A percentile compares a stretch with the other conserved stretches of the same genome.
Evolutionary conservation across 2,113 vertebrate genomes (phyloP).

Genomic region (Pteruthius melanotis): DNA sequence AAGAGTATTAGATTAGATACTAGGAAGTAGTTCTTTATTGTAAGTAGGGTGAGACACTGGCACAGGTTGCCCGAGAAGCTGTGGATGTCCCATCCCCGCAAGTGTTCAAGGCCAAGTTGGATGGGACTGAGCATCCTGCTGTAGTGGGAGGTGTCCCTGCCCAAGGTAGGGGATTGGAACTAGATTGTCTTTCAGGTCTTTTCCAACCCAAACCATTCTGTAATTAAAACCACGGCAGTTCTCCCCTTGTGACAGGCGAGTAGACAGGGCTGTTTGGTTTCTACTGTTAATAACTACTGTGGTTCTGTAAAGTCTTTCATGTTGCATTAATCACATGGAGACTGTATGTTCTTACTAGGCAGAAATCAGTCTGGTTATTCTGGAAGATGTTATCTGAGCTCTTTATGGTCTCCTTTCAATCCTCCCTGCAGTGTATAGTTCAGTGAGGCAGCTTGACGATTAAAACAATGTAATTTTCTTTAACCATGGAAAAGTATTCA

Average conservation of each 20-base stretch:
- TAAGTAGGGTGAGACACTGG: not conserved
- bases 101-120: not conserved
- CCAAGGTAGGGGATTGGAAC: not conserved
- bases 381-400: not conserved
- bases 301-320: not conserved
- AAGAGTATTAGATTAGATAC: not conserved
- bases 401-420: not conserved
- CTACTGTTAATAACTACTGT: not conserved
- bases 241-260: fast-evolving
- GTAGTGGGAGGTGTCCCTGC: not conserved
- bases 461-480: fast-evolving
- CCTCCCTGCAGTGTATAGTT: not conserved
- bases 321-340: fast-evolving
- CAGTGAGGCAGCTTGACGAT: not conserved
- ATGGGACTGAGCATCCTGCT: not conserved
- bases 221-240: fast-evolving
- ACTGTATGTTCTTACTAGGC: not conserved
- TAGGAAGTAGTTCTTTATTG: not conserved
- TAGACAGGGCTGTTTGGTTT: fast-evolving
- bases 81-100: not conserved
- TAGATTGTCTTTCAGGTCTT: not conserved
- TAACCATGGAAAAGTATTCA: fast-evolving
- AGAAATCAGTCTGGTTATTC: not conserved
- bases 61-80: not conserved
- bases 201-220: not conserved